Base-by-base conservation (phyloP, 1,140 invertebrate species). In the Aphelinus certus region DNA sequence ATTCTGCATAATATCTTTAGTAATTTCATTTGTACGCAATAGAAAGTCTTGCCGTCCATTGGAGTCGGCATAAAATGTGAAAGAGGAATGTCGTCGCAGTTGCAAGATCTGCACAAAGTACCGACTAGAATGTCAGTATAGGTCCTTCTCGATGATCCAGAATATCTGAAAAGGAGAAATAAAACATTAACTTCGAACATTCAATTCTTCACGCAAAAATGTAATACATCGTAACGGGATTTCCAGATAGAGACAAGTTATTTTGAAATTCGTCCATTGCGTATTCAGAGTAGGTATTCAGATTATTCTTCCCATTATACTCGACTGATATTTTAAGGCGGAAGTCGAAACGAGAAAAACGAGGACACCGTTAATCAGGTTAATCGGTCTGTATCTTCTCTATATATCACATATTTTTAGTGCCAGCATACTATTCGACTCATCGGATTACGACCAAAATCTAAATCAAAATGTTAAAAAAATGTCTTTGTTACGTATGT, bases 81-180 rank as follows among this genome's bases (percentile, higher is more conserved):
- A 51, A 69, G 42, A 56, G n/a, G 47, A 69, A 65, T 69, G 53
- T 57, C 48, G 47, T 71, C 62, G 55, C 68, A 66, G 65, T 66
- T 10, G 2, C 7, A 64, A 67, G 10, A 58, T 69, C 57, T 26
- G 4, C 42, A 4, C 26, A 26, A 61, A 45, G 43, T 46, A 43
- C 45, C 45, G 42, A 53, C n/a, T 94, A 96, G 89, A 96, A 96
- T 69, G 95, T 96, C 81, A 96, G 86, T 82, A 96, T 95, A 42
- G 95, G 95, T 79, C 94, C 94, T 87, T 95, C 94, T 84, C 94
- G 92, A 86, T 94, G 93, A 88, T 96, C 95, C 82, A 96, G 85
- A 76, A 96, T 94, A 90, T 95, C 94, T 96, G 90, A 42, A 82
- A 82, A 80, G 77, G 82, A 60, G 42, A 42, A 45, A 56, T 1